Conservation (phyloP, 2,113 vertebrate genomes). For the Stegostoma tigrinum region DNA sequence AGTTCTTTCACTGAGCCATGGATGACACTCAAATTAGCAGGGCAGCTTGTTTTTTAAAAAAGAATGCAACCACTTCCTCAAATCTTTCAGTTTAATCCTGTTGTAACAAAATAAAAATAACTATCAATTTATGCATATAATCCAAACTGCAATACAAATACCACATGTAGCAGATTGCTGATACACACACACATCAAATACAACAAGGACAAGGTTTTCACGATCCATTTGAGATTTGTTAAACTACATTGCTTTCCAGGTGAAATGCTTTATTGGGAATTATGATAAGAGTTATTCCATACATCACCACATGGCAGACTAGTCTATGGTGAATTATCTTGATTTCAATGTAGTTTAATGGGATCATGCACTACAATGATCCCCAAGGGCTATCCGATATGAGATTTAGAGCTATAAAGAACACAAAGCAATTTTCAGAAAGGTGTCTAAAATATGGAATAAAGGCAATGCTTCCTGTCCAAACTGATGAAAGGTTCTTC, state of each 20-base stretch:
- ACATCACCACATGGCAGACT: background rate
- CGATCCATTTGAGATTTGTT: background rate
- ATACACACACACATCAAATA: background rate
- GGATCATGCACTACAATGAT: background rate
- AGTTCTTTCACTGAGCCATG: too few species aligned
- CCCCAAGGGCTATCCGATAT: background rate
- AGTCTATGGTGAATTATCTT: background rate
- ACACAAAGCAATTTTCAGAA: slow-evolving; percentile 7
- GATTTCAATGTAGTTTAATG: background rate
- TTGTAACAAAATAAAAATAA: background rate
- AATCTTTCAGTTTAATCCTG: background rate
- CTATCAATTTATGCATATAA: background rate
- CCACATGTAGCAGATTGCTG: background rate
- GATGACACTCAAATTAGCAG: background rate
- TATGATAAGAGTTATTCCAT: background rate
- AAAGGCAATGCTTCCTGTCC: background rate
- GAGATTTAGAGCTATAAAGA: background rate
- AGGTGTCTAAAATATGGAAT: background rate
- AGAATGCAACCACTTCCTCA: background rate
- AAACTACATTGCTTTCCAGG: background rate
- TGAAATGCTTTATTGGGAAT: background rate
- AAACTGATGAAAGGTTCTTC: background rate
- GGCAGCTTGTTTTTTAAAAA: background rate
- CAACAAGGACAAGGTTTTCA: background rate
- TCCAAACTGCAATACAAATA: background rate